Percentiles rank a stretch among this genome's conserved stretches.
Conservation (phyloP, 2,797 vertebrate species). For the Dromococcyx pavoninus region DNA sequence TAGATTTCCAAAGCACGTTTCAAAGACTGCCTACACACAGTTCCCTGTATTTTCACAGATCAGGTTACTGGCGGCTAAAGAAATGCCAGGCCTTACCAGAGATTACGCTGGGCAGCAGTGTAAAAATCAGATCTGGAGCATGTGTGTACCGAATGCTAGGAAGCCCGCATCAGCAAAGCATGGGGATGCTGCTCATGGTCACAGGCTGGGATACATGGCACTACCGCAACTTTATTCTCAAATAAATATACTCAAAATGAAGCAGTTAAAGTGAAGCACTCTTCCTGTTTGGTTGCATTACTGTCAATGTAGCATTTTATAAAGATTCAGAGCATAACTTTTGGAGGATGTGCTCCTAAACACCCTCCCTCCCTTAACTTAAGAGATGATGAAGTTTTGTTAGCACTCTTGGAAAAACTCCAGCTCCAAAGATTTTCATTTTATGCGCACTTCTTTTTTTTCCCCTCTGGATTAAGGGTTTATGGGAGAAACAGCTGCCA, state of each 20-base stretch:
- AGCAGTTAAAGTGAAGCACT: not conserved
- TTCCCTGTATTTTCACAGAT: not conserved
- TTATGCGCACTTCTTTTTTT: not conserved
- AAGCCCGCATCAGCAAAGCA: not conserved
- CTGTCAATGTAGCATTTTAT: not conserved
- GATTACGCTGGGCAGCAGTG: not conserved
- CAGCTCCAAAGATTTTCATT: not conserved
- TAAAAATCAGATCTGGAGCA: not conserved
- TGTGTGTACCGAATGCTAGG: not conserved
- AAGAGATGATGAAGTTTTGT: not conserved
- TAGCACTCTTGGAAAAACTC: not conserved
- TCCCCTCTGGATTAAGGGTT: not conserved
- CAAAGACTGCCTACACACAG: not conserved
- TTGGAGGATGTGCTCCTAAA: not conserved
- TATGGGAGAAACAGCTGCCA: not conserved
- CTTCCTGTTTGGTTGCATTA: not conserved
- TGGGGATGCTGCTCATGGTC: not conserved
- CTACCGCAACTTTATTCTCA: not conserved
- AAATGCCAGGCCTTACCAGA: not conserved
- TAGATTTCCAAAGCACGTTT: not conserved
- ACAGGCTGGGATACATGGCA: not conserved
- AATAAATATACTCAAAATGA: not conserved
- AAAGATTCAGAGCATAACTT: not conserved
- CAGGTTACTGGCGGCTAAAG: not conserved
- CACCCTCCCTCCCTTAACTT: not conserved